Evolutionary conservation across 2,888 invertebrate genomes (phyloP), one percentile per base, ranked within the genome.

Genomic region (Ormyrus rosae): DNA sequence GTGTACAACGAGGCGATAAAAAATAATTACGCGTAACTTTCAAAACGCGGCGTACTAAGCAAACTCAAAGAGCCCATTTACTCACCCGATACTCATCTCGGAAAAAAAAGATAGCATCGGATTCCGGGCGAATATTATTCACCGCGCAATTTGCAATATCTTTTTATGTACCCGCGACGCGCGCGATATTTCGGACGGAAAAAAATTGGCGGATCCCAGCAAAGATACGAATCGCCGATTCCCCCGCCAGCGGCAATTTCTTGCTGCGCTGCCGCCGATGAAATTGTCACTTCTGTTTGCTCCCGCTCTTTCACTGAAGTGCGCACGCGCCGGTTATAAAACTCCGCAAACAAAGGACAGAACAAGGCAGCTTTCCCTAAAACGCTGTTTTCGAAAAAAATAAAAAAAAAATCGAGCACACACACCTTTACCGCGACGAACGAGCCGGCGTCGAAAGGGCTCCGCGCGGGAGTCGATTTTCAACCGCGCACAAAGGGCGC

Each of bases 401-500:
- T 34, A 67, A 9, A 67, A 51, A 51, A 51, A 67, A 34, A 19
- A 11, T n/a, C 8, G 51, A 5, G n/a, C 51, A 9, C 1, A 19
- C 19, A 19, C 51, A 51, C 51, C 67, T 51, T 51, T 19, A 51
- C 50, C 51, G 34, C 10, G 67, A 4, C 34, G 67, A 53, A 53
- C 51, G 34, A 67, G 67, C 67, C 67, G 34, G 34, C 34, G 34
- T 51, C 67, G 50, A 51, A 67, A 51, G 53, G 53, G 67, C 67
- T 67, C 13, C 50, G 65, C 50, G 65, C 48, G 53, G 50, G 51
- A 67, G 53, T 67, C 73, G 55, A 19, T 63, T 74, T 74, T 64
- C 65, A 34, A 50, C 46, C 10, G 53, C 53, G 46, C 13, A 34
- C 50, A 8, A 89, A 89, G 89, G 89, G 89, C 88, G 88, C 86